Base-by-base conservation (phyloP, 1,140 invertebrate species). In the Drosophila nigrodunni region DNA sequence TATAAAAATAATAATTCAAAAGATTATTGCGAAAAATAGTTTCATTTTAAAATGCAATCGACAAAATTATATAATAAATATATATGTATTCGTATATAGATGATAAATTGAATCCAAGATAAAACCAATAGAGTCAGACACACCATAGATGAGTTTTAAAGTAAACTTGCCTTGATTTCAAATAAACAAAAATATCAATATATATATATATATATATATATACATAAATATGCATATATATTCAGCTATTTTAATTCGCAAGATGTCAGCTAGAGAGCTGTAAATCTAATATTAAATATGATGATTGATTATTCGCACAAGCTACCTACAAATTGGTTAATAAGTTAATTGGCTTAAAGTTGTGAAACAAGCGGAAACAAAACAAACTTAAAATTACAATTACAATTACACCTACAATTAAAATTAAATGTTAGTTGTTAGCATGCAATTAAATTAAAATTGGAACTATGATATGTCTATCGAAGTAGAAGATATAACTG, bases 401-500 rank as follows among this genome's bases (percentile, higher is more conserved):
- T 52, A 70, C 30, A 57, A 74, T 59, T 59, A 59, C 37, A 73
- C 43, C 54, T 59, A 73, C 34, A 59, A 70, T 59, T 71, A 75
- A 82, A 77, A 74, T 74, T 88, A 77, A 87, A 88, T 87, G 80
- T 80, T 88, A 87, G 77, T 88, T 88, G 64, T 82, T 83, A 87
- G 70, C 79, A 79, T 82, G 49, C 80, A 87, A 85, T 49, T 65
- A 61, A 52, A 46, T 50, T 49, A 57, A 66, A 57, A 44, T 67
- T 34, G 47, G 66, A 62, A 66, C 15, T 62, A 70, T 55, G 47
- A 60, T 59, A 66, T 76, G 54, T 47, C 49, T 46, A 55, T 60
- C 47, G 37, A 57, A 57, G 41, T 66, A 72, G 46, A 62, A 15
- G 15, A 43, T 57, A 18, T 15, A 47, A 64, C 18, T 41, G 9